Conservation (phyloP, 2,113 vertebrate species). For the Cyanocitta stelleri region DNA sequence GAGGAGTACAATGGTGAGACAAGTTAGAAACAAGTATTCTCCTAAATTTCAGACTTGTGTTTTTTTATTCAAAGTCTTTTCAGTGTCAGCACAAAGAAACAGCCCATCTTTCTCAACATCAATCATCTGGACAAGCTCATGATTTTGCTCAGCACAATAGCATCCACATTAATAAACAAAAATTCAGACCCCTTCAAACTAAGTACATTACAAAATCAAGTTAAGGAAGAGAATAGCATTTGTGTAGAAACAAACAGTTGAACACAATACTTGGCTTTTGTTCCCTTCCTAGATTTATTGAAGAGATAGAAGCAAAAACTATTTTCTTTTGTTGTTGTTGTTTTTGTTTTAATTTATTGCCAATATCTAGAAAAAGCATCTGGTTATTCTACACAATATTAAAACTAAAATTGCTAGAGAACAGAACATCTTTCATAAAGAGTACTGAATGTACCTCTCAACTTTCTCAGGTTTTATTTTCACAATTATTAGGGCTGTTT, state of each 20-base stretch:
- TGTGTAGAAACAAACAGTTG: conserved; percentile 47
- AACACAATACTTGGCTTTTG: conserved; percentile 38
- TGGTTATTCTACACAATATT: conserved; percentile 25
- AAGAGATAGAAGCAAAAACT: conserved; percentile 33
- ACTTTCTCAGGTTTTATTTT: conserved; percentile 11
- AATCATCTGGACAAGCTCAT: conserved; percentile 29
- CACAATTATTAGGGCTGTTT: neutral
- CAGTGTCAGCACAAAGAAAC: conserved; percentile 6
- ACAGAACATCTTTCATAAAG: neutral
- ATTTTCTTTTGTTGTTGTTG: neutral
- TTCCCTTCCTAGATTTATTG: conserved; percentile 52
- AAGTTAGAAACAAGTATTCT: neutral
- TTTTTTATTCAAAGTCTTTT: conserved; percentile 2
- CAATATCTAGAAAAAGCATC: conserved; percentile 50
- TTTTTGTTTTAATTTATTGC: conserved; percentile 28
- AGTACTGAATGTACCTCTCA: conserved; percentile 36
- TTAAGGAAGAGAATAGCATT: conserved; percentile 34
- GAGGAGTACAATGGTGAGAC: neutral
- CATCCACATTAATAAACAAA: neutral
- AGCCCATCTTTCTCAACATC: neutral
- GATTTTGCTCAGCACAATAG: conserved; percentile 1
- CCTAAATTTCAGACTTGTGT: neutral
- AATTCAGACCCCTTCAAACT: conserved; percentile 6
- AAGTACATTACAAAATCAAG: conserved; percentile 45
- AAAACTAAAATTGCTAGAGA: conserved; percentile 21